Base-by-base conservation (phyloP, 2,888 invertebrate species). In the Plutella xylostella region DNA sequence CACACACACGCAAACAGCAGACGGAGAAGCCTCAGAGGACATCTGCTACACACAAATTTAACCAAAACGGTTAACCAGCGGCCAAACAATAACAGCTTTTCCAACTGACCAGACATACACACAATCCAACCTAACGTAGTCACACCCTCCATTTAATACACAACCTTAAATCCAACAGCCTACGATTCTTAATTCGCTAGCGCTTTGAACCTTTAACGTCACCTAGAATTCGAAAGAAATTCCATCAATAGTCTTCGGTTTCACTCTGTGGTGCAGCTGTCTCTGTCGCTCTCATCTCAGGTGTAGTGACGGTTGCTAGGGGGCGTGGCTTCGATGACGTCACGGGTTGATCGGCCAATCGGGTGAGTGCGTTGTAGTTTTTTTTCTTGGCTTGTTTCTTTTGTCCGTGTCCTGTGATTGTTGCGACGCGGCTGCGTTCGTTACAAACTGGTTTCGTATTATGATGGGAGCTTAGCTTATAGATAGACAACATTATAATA, bases 1-100 rank as follows among this genome's bases (percentile, higher is more conserved):
- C 14, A 3, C 22, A 17, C 22, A 4, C 25, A 15, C 5, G 14
- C 9, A 12, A 3, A n/a, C 11, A 12, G 1, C 3, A 20, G 39
- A 39, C 39, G 11, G 22, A 21, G 15, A 18, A 15, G 15, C 25
- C 22, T 25, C 18, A 15, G 19, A 4, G 71, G 72, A 69, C 77
- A 74, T 76, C 72, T 77, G 74, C 70, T 71, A 72, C 74, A 73
- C 74, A 78, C 78, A 72, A 80, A 79, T 77, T 76, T 78, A 79
- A 80, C 80, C 78, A 80, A 82, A 80, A 79, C 76, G 80, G 80
- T 83, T 80, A 80, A 80, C 82, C 82, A 71, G 67, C 74, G 77
- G 74, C 77, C 78, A 78, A 83, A 83, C 82, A 83, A 83, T 80
- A 82, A 80, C 80, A 82, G 78, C 78, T 80, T 75, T 75, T 68